Evolutionary conservation across 2,797 vertebrate genomes (phyloP).

Genomic region (Nasua narica): DNA sequence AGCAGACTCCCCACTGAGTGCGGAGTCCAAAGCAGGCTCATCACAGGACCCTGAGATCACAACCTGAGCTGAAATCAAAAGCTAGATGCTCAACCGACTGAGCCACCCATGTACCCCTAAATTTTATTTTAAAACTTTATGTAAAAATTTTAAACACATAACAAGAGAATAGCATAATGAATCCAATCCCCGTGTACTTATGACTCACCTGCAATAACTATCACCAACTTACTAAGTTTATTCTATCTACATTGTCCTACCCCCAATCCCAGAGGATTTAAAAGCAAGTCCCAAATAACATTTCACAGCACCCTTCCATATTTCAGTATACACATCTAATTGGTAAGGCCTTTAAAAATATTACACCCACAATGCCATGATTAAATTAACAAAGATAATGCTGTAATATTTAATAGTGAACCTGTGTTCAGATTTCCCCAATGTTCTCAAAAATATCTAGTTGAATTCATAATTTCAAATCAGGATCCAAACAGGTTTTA

Average conservation of each 20-base stretch:
- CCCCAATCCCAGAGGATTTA: not conserved
- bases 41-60: not conserved
- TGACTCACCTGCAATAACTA: not conserved
- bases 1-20: too few species aligned
- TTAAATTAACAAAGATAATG: not conserved
- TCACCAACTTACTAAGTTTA: not conserved
- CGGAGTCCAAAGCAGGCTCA: too few species aligned
- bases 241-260: not conserved
- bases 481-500: not conserved
- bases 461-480: not conserved
- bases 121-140: conserved; percentile 31
- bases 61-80: not conserved
- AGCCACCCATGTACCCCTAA: not conserved
- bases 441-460: not conserved
- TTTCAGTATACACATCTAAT: not conserved
- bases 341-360: not conserved
- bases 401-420: conserved; percentile 6
- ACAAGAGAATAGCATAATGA: not conserved
- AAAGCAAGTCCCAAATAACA: not conserved
- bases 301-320: not conserved
- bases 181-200: not conserved
- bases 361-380: not conserved
- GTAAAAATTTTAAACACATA: not conserved
- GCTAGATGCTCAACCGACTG: not conserved
- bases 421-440: not conserved